Percentiles rank a stretch among this genome's conserved stretches.
These are phyloP conservation scores for Onchidella celtica DNA, from an alignment of 2,888 invertebrate genomes.

Conservation along the genomic window DNA sequence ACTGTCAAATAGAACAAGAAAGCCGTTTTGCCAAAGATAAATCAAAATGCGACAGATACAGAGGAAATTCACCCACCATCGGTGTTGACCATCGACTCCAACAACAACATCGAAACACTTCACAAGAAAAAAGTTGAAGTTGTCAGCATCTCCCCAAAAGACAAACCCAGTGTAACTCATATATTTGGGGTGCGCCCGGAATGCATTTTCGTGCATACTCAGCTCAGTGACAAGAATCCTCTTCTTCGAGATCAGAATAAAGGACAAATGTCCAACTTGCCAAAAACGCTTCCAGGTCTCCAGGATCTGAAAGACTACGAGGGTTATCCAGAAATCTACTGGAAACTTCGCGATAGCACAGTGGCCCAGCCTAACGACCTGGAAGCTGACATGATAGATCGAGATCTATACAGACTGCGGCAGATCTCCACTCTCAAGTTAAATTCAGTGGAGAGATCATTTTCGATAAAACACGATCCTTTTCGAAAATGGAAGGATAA, in stretches of 20 bases:
- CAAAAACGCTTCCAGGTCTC: not conserved
- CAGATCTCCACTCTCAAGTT: slow-evolving; percentile 52
- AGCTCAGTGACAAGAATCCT: slow-evolving; percentile 33
- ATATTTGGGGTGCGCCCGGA: slow-evolving; percentile 34
- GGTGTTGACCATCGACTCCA: not conserved
- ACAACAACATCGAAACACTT: not conserved
- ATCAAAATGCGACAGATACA: not conserved
- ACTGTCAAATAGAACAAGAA: slow-evolving; percentile 25
- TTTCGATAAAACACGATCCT: slow-evolving; percentile 24
- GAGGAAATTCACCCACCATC: not conserved
- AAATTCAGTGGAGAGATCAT: slow-evolving; percentile 43
- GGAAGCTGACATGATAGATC: slow-evolving; percentile 53
- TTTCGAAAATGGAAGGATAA: slow-evolving; percentile 37
- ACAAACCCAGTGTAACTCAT: not conserved
- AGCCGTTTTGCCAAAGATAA: not conserved
- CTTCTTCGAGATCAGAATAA: slow-evolving; percentile 3
- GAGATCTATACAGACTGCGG: slow-evolving; percentile 52
- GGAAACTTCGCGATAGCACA: slow-evolving; percentile 50
- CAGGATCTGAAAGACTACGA: slow-evolving; percentile 40
- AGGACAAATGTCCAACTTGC: not conserved
- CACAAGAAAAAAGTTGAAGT: not conserved
- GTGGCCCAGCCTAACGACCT: slow-evolving; percentile 50
- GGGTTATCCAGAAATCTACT: slow-evolving; percentile 48
- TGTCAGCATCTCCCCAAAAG: not conserved
- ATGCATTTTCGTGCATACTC: slow-evolving; percentile 28